Percentiles rank a stretch among this genome's conserved stretches.
phyloP scores from a whole-genome alignment of 2,113 vertebrate genomes.

The Todiramphus chloris region DNA sequence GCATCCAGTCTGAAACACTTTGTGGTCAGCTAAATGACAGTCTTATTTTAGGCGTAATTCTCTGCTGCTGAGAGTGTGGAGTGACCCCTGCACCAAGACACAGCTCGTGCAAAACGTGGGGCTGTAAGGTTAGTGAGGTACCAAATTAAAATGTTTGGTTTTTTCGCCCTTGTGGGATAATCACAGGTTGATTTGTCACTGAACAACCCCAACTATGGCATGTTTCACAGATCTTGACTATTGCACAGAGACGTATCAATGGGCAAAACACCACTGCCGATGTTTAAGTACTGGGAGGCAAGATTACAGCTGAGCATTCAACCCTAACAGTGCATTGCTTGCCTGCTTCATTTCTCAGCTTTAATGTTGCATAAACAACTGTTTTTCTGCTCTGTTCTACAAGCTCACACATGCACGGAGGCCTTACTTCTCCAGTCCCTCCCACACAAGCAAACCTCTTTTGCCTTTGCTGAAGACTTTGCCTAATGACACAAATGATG shows the following conservation, averaged over 20 bases:
- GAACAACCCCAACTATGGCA: not conserved
- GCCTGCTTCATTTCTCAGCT: constrained; percentile 34
- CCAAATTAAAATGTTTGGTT: not conserved
- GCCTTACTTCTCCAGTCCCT: not conserved
- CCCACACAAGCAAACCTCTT: not conserved
- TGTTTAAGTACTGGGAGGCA: not conserved
- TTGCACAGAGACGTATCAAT: not conserved
- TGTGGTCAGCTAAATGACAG: not conserved
- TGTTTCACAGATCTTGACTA: not conserved
- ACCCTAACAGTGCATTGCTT: not conserved
- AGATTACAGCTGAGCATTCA: not conserved
- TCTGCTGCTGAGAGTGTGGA: not conserved
- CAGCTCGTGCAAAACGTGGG: not conserved
- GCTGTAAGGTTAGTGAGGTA: not conserved
- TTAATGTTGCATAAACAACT: constrained; percentile 32
- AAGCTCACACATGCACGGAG: not conserved
- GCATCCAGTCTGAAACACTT: not conserved
- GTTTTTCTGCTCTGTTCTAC: not conserved
- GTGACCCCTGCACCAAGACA: not conserved
- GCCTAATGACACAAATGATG: not conserved
- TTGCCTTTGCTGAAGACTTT: not conserved
- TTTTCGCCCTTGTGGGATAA: not conserved
- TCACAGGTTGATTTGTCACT: not conserved
- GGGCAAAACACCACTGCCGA: not conserved
- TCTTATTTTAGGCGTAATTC: not conserved